Evolutionary conservation across 2,113 vertebrate species (phyloP).

Genomic region (Genyomyrus donnyi): DNA sequence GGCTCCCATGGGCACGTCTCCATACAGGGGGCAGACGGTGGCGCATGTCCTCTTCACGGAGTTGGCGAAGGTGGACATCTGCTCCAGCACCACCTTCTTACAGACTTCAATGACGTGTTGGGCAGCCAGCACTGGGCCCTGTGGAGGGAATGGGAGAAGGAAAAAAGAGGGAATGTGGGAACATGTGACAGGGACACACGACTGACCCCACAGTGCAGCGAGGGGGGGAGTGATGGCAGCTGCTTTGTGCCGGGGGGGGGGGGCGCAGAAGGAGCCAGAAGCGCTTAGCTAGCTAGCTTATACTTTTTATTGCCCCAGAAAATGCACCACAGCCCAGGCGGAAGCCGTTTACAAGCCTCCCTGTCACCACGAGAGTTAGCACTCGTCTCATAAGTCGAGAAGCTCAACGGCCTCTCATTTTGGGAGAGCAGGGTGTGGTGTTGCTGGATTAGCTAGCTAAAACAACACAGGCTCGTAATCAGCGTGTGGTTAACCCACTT

Average conservation of each 20-base stretch:
- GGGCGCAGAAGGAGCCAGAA: slow-evolving; percentile 35
- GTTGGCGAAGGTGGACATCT: slow-evolving; percentile 67
- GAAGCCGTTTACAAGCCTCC: slow-evolving; percentile 41
- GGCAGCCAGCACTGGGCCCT: slow-evolving; percentile 56
- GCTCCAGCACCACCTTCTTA: slow-evolving; percentile 61
- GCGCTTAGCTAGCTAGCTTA: slow-evolving; percentile 43
- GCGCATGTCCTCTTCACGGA: slow-evolving; percentile 60
- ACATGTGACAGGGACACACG: not conserved
- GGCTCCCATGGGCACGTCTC: slow-evolving; percentile 56
- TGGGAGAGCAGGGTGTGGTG: slow-evolving; percentile 6
- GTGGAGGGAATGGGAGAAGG: slow-evolving; percentile 16
- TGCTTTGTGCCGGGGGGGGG: not conserved
- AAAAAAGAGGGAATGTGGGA: not conserved
- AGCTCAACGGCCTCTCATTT: slow-evolving; percentile 7
- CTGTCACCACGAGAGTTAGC: slow-evolving; percentile 39
- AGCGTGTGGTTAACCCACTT: too few relatives aligned
- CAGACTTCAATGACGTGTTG: slow-evolving; percentile 61
- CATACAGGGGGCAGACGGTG: slow-evolving; percentile 62
- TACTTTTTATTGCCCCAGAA: slow-evolving; percentile 47
- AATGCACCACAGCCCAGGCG: slow-evolving; percentile 38
- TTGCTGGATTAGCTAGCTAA: not conserved
- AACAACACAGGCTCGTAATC: slow-evolving; percentile 7
- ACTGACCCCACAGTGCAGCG: not conserved
- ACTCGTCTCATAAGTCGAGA: slow-evolving; percentile 32
- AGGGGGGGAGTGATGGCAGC: not conserved